phyloP scores from a whole-genome alignment of 2,797 vertebrate genomes.

The Hephaestus fuliginosus region DNA sequence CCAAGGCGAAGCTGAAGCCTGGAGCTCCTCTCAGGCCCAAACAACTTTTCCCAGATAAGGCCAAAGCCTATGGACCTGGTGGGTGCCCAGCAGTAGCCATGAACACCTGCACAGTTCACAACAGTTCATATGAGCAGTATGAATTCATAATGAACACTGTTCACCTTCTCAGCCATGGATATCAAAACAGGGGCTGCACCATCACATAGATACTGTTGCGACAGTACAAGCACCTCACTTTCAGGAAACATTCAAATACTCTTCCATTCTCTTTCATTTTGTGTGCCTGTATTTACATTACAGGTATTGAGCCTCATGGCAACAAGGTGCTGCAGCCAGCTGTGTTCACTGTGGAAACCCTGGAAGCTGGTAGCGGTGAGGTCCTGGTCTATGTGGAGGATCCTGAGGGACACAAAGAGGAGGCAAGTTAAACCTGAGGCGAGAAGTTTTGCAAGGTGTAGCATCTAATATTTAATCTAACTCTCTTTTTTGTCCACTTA shows the following conservation, averaged over 20 bases:
- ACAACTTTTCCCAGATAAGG: slow-evolving; percentile 91
- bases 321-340: slow-evolving; percentile 94
- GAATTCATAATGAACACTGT: slow-evolving; percentile 25
- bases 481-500: slow-evolving; percentile 19
- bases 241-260: slow-evolving; percentile 1
- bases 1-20: slow-evolving; percentile 95
- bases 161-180: slow-evolving; percentile 12
- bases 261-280: neutral
- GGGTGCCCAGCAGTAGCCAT: slow-evolving; percentile 30
- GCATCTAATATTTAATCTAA: slow-evolving; percentile 23
- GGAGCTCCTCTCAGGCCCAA: slow-evolving; percentile 90
- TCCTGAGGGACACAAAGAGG: slow-evolving; percentile 96
- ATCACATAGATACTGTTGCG: neutral
- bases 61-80: slow-evolving; percentile 94
- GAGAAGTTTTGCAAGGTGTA: neutral
- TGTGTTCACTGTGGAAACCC: slow-evolving; percentile 94
- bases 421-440: slow-evolving; percentile 81
- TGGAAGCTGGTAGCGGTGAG: slow-evolving; percentile 92
- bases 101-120: slow-evolving; percentile 3
- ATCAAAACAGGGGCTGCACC: slow-evolving; percentile 10
- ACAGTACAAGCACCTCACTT: neutral
- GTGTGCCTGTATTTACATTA: slow-evolving; percentile 29
- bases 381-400: slow-evolving; percentile 97
- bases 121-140: slow-evolving; percentile 9
- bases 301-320: slow-evolving; percentile 95